These are phyloP conservation scores for Eulithis testata DNA, from an alignment of 2,888 invertebrate species.

Conservation along the genomic window DNA sequence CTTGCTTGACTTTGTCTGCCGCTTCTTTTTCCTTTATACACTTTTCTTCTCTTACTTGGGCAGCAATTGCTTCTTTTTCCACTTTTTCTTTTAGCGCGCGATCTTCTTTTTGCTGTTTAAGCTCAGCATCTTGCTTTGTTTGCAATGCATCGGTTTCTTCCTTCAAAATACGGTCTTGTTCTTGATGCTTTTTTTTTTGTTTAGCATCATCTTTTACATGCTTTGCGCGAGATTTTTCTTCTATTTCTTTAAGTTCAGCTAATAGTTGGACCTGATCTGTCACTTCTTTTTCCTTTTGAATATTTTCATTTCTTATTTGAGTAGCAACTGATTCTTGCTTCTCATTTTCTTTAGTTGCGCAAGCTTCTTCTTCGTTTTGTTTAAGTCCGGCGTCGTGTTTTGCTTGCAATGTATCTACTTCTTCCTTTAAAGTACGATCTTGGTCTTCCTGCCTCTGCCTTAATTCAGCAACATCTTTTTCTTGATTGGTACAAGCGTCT, in stretches of 20 bases:
- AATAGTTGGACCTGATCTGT: conserved; percentile 19
- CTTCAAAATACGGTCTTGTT: conserved; percentile 5
- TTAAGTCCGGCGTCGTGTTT: neutral
- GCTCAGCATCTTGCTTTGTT: conserved; percentile 7
- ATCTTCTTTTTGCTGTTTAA: neutral
- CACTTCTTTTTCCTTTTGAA: neutral
- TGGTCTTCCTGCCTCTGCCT: conserved; percentile 30
- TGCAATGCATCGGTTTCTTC: conserved; percentile 10
- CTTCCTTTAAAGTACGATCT: conserved; percentile 15
- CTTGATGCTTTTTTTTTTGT: conserved; percentile 30
- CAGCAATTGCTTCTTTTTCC: conserved; percentile 19
- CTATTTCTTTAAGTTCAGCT: conserved; percentile 28
- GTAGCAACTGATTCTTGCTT: neutral
- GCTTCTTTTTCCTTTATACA: conserved; percentile 12
- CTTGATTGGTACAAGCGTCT: conserved; percentile 9
- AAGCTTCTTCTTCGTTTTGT: neutral
- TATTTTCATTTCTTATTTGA: neutral
- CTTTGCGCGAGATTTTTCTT: neutral
- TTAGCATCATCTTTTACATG: conserved; percentile 21
- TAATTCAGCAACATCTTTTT: conserved; percentile 14
- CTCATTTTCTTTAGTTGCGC: neutral
- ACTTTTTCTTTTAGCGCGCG: conserved; percentile 1
- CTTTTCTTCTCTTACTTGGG: conserved; percentile 21
- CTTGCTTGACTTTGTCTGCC: conserved; percentile 15
- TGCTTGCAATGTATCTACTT: neutral